Conservation (phyloP, 2,888 invertebrate genomes). For the Standfussiana lucernea region DNA sequence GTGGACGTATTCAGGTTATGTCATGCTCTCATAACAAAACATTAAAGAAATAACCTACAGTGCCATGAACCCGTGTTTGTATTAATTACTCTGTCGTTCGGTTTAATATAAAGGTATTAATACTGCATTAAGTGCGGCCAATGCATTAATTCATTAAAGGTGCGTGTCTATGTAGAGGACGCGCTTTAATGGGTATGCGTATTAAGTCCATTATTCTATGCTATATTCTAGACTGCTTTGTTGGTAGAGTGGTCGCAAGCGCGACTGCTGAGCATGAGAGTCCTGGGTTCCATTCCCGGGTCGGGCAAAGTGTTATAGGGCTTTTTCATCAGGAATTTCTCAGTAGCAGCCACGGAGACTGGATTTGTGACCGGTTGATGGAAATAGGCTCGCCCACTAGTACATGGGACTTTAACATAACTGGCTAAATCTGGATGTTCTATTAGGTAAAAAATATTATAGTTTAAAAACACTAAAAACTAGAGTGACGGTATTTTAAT, state of each 20-base stretch:
- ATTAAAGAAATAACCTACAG: not conserved
- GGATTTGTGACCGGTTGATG: too few species aligned
- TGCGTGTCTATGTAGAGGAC: not conserved
- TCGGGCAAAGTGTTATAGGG: not conserved
- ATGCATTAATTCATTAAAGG: constrained; percentile 29
- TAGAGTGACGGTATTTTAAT: too few species aligned
- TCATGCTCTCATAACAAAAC: not conserved
- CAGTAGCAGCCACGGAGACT: not conserved
- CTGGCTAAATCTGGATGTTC: too few species aligned
- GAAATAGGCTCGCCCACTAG: too few species aligned
- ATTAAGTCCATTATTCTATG: not conserved
- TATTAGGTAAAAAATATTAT: too few species aligned
- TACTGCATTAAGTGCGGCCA: constrained; percentile 28
- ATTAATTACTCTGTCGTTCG: constrained; percentile 18
- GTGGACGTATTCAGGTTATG: not conserved
- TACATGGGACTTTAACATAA: too few species aligned
- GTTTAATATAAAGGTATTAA: constrained; percentile 27
- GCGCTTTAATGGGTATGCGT: constrained; percentile 13
- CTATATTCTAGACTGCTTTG: too few species aligned
- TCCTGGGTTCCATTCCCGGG: not conserved
- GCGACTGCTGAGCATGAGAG: not conserved
- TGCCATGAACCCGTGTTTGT: not conserved
- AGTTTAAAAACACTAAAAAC: too few species aligned
- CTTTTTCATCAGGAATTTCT: not conserved
- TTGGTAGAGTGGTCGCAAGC: not conserved